phyloP scores from a whole-genome alignment of 2,113 vertebrate species.

The Psettodes erumei region DNA sequence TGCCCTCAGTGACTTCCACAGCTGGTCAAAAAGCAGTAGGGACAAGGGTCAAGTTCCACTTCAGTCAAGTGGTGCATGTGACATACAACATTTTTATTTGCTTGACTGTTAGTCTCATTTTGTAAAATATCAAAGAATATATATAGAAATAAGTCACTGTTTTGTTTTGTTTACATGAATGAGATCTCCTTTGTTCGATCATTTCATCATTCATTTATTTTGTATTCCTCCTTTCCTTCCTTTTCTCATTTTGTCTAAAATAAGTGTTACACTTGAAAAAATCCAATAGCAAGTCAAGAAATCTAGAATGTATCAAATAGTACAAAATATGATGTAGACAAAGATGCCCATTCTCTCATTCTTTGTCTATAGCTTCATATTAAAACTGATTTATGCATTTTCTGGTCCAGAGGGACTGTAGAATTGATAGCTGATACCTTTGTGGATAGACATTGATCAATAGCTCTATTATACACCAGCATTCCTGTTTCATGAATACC shows the following conservation, averaged over 20 bases:
- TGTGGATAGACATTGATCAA: constrained; percentile 43
- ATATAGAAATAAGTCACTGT: neutral
- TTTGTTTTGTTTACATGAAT: neutral
- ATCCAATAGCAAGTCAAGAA: constrained; percentile 3
- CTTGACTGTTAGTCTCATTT: constrained; percentile 1
- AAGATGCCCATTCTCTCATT: constrained; percentile 22
- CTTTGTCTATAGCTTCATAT: constrained; percentile 22
- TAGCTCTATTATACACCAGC: constrained; percentile 19
- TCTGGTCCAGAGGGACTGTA: constrained; percentile 12
- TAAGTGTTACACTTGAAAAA: neutral
- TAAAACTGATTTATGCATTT: constrained; percentile 34
- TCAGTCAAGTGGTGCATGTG: constrained; percentile 15
- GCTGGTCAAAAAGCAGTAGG: constrained; percentile 66
- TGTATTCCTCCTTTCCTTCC: neutral
- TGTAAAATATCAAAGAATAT: neutral
- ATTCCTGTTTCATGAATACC: constrained; percentile 31
- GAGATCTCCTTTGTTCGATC: neutral
- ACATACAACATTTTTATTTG: constrained; percentile 26
- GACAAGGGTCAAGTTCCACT: constrained; percentile 71
- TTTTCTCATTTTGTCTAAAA: neutral
- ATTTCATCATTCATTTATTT: neutral
- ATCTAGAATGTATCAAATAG: constrained; percentile 11
- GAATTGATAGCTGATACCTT: constrained; percentile 50
- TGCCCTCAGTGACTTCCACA: constrained; percentile 64
- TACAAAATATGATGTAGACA: constrained; percentile 3